Base-by-base conservation (phyloP, 1,140 invertebrate species). In the Hycleus cichorii region DNA sequence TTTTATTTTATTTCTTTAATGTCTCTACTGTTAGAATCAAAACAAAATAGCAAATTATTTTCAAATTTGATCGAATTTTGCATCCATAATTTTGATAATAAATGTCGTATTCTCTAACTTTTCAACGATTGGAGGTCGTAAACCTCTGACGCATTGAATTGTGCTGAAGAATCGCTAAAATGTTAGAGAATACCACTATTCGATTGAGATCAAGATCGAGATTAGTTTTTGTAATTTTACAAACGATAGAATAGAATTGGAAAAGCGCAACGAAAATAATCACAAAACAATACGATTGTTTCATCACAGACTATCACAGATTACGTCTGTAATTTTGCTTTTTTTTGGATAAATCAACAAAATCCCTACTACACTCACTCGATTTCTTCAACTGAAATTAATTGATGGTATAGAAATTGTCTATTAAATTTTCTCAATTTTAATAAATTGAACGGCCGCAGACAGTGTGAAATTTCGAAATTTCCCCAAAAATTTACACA, bases 301-400 rank as follows among this genome's bases (percentile, higher is more conserved):
- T 63, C 64, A 73, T 72, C 70, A 73, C 69, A 73, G 65, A 64
- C 65, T 72, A 71, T 70, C 67, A 71, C 71, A 74, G 69, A 72
- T 68, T 67, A 65, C 60, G 69, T 72, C 70, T 74, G 72, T 66
- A 72, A 72, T 72, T 66, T 56, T 63, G 53, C 56, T 43, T 53
- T 53, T 42, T 56, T n/a, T 42, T 32, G 32, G 4, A 32, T 3
- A 32, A 5, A 5, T 58, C 58, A 59, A 53, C 49, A 26, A 58
- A 50, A 51, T 49, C 47, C 55, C 59, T 60, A 18, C 18, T 18
- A 64, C 54, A 44, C 45, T 58, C 49, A 53, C 51, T 53, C 27
- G 48, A 59, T 48, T 51, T 54, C 51, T 46, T 18, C 1, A 18
- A 47, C 57, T 48, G 32, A 7, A 57, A 44, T n/a, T 58, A 24